Percentiles rank a stretch among this genome's conserved stretches.
phyloP scores from a whole-genome alignment of 1,140 invertebrate species.

The Rhopalosiphum maidis region DNA sequence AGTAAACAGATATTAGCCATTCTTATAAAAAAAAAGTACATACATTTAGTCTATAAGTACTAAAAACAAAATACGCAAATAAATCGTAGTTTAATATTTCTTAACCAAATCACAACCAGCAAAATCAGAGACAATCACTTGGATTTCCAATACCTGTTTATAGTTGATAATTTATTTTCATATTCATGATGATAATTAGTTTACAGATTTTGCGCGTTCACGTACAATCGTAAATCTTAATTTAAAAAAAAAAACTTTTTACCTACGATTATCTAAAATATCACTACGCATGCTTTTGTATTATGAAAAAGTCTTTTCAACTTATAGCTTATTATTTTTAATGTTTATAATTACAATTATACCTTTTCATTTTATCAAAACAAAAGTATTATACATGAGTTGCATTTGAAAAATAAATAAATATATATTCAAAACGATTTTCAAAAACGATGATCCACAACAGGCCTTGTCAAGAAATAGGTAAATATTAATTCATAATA shows the following conservation, averaged over 20 bases:
- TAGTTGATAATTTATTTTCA: not conserved
- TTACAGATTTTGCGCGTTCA: not conserved
- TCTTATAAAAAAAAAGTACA: not conserved
- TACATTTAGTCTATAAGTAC: not conserved
- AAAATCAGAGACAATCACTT: not conserved
- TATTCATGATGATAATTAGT: not conserved
- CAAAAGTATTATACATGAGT: not conserved
- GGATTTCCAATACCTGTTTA: not conserved
- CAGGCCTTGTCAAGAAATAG: not conserved
- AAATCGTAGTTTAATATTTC: not conserved
- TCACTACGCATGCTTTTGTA: not conserved
- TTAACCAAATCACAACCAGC: not conserved
- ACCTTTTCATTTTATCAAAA: not conserved
- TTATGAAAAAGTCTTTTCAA: not conserved
- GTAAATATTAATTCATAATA: not conserved
- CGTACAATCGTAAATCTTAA: not conserved
- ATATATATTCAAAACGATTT: not conserved
- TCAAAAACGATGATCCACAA: not conserved
- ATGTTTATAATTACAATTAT: not conserved
- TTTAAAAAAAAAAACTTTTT: not conserved
- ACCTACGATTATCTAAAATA: not conserved
- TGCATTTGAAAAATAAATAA: not conserved
- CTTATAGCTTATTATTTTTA: not conserved
- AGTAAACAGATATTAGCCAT: not conserved
- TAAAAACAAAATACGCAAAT: not conserved